Base-by-base conservation (phyloP, 2,113 vertebrate species). In the Prolemur simus region DNA sequence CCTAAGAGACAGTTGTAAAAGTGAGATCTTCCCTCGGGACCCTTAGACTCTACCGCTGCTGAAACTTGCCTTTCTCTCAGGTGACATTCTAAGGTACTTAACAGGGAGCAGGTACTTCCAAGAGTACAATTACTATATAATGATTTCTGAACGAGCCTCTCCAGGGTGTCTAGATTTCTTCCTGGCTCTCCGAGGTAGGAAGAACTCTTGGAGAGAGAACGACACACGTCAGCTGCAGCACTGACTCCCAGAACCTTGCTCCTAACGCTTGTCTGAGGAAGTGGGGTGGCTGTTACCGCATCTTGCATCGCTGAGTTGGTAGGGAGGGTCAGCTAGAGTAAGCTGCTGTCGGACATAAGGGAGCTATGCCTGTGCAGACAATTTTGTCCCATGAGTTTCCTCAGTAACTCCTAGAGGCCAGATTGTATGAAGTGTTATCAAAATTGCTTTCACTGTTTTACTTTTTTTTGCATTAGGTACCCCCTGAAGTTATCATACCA, bases 11-110 rank as follows among this genome's bases (percentile, higher is more conserved):
- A 27, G 0, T 45, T 58, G 0, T 5, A 42, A 69, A n/a, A 39
- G 17, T 0, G 54, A 74, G 68, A 23, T 78, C 96, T 78, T 90
- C 92, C 95, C 29, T 4, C 0, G 13, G 74, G 89, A 66, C 83
- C 89, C 89, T 81, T 25, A 1, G 17, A 47, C 17, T 42, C 52
- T 45, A 76, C 74, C 58, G 77, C 29, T 37, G 3, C 42, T 13
- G 92, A n/a, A 94, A 42, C 21, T 63, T 21, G 12, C 34, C 89
- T 89, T 94, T 84, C 78, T 93, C 95, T 71, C 11, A 34, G 82
- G 80, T 80, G 94, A 87, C n/a, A 25, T 95, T 93, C 14, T 21
- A 80, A 97, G 80, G 63, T 42, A 5, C 83, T 74, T 68, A 56
- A 64, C 5, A 1, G 68, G 11, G 2, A 74, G 20, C 15, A 25